Conservation (phyloP, 2,888 invertebrate species). For the Anoncus sp. region DNA sequence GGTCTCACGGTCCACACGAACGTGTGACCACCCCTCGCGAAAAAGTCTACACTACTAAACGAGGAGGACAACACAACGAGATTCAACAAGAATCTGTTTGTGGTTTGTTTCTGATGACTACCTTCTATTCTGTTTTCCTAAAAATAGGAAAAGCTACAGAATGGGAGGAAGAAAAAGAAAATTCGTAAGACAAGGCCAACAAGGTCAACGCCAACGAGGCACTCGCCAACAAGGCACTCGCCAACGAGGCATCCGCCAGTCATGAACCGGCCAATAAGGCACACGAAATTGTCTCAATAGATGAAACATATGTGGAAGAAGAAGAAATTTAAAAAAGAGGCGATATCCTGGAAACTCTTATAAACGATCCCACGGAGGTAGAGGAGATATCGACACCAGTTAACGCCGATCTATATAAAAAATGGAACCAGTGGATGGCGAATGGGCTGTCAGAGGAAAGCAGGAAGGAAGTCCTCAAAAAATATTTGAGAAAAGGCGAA, state of each 20-base stretch:
- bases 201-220: slow-evolving; percentile 24
- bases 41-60: slow-evolving; percentile 34
- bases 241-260: slow-evolving; percentile 14
- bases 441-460: slow-evolving; percentile 34
- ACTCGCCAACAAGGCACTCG: slow-evolving; percentile 8
- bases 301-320: slow-evolving; percentile 11
- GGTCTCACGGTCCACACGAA: slow-evolving; percentile 36
- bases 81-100: slow-evolving; percentile 36
- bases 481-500: slow-evolving; percentile 25
- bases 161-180: slow-evolving; percentile 31
- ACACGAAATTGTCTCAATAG: slow-evolving; percentile 20
- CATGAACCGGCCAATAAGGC: slow-evolving; percentile 9
- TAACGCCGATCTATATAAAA: slow-evolving; percentile 47
- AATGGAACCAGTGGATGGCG: slow-evolving; percentile 33
- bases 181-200: slow-evolving; percentile 26
- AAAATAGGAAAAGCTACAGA: slow-evolving; percentile 35
- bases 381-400: slow-evolving; percentile 16
- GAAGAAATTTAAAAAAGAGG: slow-evolving; percentile 3
- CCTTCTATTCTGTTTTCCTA: slow-evolving; percentile 26
- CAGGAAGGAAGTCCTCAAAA: slow-evolving; percentile 31
- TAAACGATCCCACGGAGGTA: slow-evolving; percentile 33
- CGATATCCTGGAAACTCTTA: slow-evolving; percentile 20
- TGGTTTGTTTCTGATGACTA: slow-evolving; percentile 17
- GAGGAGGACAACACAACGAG: slow-evolving; percentile 36
- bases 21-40: slow-evolving; percentile 8